Percentiles rank a stretch among this genome's conserved stretches.
phyloP scores from a whole-genome alignment of 2,797 vertebrate genomes.

The Sebastes diaconus region DNA sequence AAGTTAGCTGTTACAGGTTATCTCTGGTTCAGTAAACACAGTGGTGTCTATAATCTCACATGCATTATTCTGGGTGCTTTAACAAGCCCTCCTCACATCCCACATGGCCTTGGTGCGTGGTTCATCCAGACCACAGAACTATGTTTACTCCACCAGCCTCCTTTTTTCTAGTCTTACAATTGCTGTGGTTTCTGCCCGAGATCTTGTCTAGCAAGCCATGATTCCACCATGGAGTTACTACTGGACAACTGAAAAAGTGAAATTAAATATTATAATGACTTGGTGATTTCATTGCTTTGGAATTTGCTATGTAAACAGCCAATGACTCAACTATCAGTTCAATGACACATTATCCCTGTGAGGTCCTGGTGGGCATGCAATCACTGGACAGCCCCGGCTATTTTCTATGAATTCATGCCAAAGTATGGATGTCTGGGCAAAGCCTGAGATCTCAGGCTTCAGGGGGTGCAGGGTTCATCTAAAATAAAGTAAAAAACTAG shows the following conservation, averaged over 20 bases:
- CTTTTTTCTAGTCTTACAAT: constrained; percentile 25
- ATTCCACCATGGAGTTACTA: constrained; percentile 22
- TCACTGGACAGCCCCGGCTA: neutral
- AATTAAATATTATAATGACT: constrained; percentile 49
- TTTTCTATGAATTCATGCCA: constrained; percentile 16
- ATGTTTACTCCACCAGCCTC: constrained; percentile 56
- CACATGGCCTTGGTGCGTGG: constrained; percentile 49
- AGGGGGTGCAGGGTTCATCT: neutral
- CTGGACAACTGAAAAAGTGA: constrained; percentile 27
- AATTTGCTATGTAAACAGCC: constrained; percentile 44
- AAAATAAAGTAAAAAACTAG: neutral
- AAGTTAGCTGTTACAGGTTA: constrained; percentile 27
- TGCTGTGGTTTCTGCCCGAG: constrained; percentile 48
- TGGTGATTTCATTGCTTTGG: constrained; percentile 35
- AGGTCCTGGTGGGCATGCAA: constrained; percentile 35
- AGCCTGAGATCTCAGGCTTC: neutral
- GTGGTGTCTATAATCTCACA: constrained; percentile 35
- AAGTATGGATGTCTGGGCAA: neutral
- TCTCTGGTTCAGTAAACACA: constrained; percentile 29
- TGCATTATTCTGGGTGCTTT: constrained; percentile 47
- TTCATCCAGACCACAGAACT: constrained; percentile 41
- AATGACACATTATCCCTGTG: constrained; percentile 41
- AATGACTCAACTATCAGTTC: constrained; percentile 46
- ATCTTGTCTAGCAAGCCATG: constrained; percentile 6
- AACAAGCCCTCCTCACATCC: constrained; percentile 24